Evolutionary conservation across 2,113 vertebrate species (phyloP), one percentile per base, ranked within the genome.

Genomic region (Nettapus auritus): DNA sequence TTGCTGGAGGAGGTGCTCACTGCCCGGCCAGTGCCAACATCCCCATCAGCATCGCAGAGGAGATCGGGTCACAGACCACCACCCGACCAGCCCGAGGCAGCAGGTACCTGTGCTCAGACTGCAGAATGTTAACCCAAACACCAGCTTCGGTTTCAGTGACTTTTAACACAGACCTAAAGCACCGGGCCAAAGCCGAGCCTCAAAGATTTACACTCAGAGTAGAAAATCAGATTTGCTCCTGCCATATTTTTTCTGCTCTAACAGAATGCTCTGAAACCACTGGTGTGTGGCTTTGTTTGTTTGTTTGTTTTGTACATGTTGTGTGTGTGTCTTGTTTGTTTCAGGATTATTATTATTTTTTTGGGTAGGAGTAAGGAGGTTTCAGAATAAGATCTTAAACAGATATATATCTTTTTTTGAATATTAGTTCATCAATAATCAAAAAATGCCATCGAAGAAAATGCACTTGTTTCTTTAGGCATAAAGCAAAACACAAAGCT

Each of bases 401-500:
- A 11, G 20, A 21, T 48, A 11, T 48, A 21, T 48, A 21, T 59
- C 50, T n/a, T 33, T 42, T 60, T 69, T 75, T 11, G 52, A 82
- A 56, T 83, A 78, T 88, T 73, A 88, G 56, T 53, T 87, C 44
- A 88, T 64, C 59, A 95, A 67, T 89, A 95, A 91, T 78, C 70
- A 82, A 63, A 95, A 94, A 94, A 89, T 56, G 20, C 80, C 85
- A 95, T 82, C 71, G 91, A 94, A 93, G 69, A 68, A 92, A 93
- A 79, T 33, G 20, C 19, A 76, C 36, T 79, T 68, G 29, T 86
- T 96, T 96, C 77, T 94, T 82, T 50, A 63, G 74, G 10, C 86
- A 75, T 56, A 92, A 97, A 89, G 81, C 70, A 94, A 95, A 96
- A 89, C 74, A 94, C 62, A 48, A 95, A 89, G 78, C 33, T 59